Conservation (phyloP, 1,140 invertebrate genomes). For the Caerostris extrusa region DNA sequence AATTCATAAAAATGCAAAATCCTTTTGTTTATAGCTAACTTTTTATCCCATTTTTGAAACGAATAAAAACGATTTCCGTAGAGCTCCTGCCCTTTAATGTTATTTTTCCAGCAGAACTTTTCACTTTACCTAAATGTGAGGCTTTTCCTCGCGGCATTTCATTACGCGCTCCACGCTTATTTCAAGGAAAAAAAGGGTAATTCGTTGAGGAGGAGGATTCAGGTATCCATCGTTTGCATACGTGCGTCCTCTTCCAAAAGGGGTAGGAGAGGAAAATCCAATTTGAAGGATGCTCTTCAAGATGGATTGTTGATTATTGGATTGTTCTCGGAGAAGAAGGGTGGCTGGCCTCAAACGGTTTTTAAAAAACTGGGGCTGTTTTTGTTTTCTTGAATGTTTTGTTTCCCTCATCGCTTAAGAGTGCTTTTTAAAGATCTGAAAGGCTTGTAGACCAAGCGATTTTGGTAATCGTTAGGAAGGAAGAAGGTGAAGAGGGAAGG, state of each 20-base stretch:
- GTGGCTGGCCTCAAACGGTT: neutral
- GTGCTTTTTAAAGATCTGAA: neutral
- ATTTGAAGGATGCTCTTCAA: neutral
- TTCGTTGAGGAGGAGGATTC: neutral
- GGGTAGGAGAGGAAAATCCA: neutral
- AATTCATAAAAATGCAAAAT: too few relatives aligned
- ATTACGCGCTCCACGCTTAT: neutral
- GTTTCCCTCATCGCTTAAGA: neutral
- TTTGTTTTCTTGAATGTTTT: neutral
- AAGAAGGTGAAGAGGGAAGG: neutral
- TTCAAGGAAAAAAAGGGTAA: neutral
- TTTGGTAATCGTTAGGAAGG: neutral
- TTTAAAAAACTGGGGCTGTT: neutral
- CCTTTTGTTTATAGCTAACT: too few relatives aligned
- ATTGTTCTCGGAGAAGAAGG: neutral
- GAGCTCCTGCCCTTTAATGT: too few relatives aligned
- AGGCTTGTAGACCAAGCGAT: neutral
- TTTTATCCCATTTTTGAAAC: too few relatives aligned
- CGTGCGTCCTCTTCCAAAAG: neutral
- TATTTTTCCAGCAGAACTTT: neutral
- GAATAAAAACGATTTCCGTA: too few relatives aligned
- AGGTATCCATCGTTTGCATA: neutral
- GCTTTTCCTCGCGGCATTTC: neutral
- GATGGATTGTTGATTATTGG: too few relatives aligned
- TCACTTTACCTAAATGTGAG: neutral